phyloP scores from a whole-genome alignment of 2,888 invertebrate species.

The Parnassius mnemosyne region DNA sequence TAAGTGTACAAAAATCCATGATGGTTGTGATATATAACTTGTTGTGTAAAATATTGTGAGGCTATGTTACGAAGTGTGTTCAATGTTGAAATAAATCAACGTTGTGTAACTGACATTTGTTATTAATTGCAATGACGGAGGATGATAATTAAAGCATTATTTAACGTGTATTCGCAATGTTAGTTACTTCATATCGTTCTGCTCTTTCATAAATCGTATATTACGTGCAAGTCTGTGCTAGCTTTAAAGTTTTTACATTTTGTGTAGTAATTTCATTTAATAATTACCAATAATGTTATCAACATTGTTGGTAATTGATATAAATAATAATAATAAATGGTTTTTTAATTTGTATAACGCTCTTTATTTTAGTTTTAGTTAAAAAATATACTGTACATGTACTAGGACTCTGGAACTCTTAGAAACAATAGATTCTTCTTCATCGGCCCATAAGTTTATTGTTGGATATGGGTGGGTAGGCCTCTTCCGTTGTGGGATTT shows the following conservation, averaged over 20 bases:
- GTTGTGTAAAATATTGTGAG: slow-evolving; percentile 35
- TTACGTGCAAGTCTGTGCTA: slow-evolving; percentile 52
- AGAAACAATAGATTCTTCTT: no score
- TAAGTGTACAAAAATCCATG: slow-evolving; percentile 34
- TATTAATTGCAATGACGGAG: slow-evolving; percentile 15
- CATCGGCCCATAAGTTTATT: no score
- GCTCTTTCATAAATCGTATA: slow-evolving; percentile 25
- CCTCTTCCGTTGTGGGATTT: no score
- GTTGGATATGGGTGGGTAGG: no score
- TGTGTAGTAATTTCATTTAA: slow-evolving; percentile 15
- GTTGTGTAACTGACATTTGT: slow-evolving; percentile 20
- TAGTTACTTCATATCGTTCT: slow-evolving; percentile 12
- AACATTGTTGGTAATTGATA: not conserved
- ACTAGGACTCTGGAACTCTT: no score
- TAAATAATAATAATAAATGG: slow-evolving; percentile 18
- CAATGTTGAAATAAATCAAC: slow-evolving; percentile 26
- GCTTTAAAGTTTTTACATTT: slow-evolving; percentile 61
- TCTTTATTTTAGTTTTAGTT: no score
- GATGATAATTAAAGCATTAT: slow-evolving; percentile 19
- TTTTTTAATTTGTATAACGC: slow-evolving; percentile 5
- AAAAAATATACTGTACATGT: no score
- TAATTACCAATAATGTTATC: slow-evolving; percentile 10
- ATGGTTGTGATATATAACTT: slow-evolving; percentile 45
- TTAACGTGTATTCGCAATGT: slow-evolving; percentile 10
- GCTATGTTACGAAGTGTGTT: slow-evolving; percentile 33